Evolutionary conservation across 2,113 vertebrate genomes (phyloP).

Genomic region (Actinemys pallida): DNA sequence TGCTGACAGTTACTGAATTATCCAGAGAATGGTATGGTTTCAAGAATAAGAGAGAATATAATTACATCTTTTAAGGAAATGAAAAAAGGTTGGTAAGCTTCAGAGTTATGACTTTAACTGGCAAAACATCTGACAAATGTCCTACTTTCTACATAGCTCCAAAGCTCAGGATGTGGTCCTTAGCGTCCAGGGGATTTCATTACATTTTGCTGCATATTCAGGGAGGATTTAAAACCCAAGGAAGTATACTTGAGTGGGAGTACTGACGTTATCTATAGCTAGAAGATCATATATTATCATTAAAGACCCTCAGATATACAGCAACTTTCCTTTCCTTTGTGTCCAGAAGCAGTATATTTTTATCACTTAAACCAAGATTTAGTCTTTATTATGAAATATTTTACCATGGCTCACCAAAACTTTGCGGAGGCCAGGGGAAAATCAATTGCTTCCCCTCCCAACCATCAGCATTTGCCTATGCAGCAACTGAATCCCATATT

Average conservation of each 20-base stretch:
- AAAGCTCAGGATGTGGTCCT: constrained; percentile 56
- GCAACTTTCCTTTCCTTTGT: constrained; percentile 12
- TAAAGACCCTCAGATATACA: constrained; percentile 36
- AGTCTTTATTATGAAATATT: constrained; percentile 47
- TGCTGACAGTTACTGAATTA: constrained; percentile 40
- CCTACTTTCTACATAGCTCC: constrained; percentile 60
- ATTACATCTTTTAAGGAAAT: constrained; percentile 58
- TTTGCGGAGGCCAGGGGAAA: constrained; percentile 10
- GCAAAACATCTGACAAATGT: constrained; percentile 44
- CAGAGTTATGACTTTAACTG: constrained; percentile 57
- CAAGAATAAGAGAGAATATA: constrained; percentile 25
- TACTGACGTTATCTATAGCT: constrained; percentile 39
- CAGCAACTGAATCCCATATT: not conserved
- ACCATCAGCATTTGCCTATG: not conserved
- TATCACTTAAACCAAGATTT: constrained; percentile 23
- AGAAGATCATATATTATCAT: constrained; percentile 52
- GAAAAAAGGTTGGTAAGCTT: constrained; percentile 34
- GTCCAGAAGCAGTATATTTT: constrained; percentile 38
- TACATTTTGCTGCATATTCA: constrained; percentile 33
- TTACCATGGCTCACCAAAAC: constrained; percentile 45
- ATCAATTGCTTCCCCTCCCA: not conserved
- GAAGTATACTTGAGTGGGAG: constrained; percentile 19
- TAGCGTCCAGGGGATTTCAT: constrained; percentile 69
- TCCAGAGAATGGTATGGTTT: not conserved
- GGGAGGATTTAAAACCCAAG: constrained; percentile 43